A percentile compares a stretch with the other conserved stretches of the same genome.
Conservation (phyloP, 2,113 vertebrate species). For the Strix uralensis region DNA sequence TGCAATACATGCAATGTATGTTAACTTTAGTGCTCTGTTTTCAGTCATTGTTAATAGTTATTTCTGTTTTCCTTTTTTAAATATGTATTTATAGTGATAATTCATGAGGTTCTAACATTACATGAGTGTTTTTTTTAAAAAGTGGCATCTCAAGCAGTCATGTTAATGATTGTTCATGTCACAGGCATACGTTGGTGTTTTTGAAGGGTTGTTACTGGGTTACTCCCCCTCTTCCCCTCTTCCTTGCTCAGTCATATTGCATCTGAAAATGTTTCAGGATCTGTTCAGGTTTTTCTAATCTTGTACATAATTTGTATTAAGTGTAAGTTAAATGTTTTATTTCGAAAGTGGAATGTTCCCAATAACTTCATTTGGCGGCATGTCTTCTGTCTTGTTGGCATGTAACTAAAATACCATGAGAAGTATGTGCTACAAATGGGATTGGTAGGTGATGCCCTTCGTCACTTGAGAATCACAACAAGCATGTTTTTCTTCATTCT, state of each 20-base stretch:
- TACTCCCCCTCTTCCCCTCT: constrained; percentile 13
- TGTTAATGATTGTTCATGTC: constrained; percentile 67
- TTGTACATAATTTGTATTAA: constrained; percentile 85
- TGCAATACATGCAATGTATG: constrained; percentile 89
- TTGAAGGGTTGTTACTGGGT: constrained; percentile 65
- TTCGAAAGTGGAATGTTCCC: constrained; percentile 72
- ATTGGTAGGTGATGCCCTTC: constrained; percentile 63
- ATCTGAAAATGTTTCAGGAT: constrained; percentile 62
- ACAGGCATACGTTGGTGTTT: constrained; percentile 62
- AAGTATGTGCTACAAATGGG: constrained; percentile 69
- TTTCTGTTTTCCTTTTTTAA: constrained; percentile 74
- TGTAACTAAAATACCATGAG: constrained; percentile 63
- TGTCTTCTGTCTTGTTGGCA: constrained; percentile 74
- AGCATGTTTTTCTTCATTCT: constrained; percentile 56
- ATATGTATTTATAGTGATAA: constrained; percentile 81
- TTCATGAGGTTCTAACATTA: constrained; percentile 76
- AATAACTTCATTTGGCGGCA: constrained; percentile 72
- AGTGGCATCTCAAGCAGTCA: constrained; percentile 72
- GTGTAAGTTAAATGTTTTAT: constrained; percentile 85
- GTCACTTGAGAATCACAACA: constrained; percentile 59
- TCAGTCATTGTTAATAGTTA: constrained; percentile 75
- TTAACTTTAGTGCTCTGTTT: constrained; percentile 80
- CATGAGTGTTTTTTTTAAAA: constrained; percentile 44
- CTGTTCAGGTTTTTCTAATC: constrained; percentile 74
- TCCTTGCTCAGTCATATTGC: constrained; percentile 23